Evolutionary conservation across 2,797 vertebrate species (phyloP), one percentile per base, ranked within the genome.

Genomic region (Xyrichtys novacula): DNA sequence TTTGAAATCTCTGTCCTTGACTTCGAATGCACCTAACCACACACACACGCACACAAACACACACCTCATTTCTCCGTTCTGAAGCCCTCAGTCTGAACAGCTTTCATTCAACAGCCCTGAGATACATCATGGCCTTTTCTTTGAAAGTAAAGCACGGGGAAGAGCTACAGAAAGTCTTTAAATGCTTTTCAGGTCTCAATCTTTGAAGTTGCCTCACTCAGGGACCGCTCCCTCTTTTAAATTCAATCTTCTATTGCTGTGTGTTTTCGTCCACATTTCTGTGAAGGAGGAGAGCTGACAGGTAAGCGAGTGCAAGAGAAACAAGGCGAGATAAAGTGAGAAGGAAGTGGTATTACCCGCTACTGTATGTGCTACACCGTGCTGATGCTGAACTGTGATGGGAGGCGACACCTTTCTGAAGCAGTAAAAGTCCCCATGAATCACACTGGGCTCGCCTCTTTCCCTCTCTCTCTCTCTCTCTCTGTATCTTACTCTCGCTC

Each of bases 351-450:
- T 46, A 76, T 84, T 67, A 80, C 78, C 74, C 78, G 56, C 60
- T 52, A 71, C 78, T 77, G 76, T 77, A 79, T 70, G 57, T 77
- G 73, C 71, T 73, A 49, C 74, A 68, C 55, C 36, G 28, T 60
- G 63, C 80, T 53, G 70, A 86, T 77, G 78, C 78, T 75, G 82
- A 65, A 43, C 64, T 60, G 73, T 89, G 89, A 93, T 92, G 71
- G 71, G 78, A 89, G 80, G 81, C 49, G 90, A 89, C 90, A 90
- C 80, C 86, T 89, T 89, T 92, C 92, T 72, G 55, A 73, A 74
- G 75, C 81, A 80, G 87, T 92, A 76, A 89, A 85, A 81, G 78
- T 86, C 70, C 38, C 80, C 78, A 89, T 91, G 88, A 89, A 92
- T 93, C 89, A 91, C 84, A 77, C 54, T 10, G 38, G 2, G 22